Evolutionary conservation across 1,140 invertebrate genomes (phyloP).

Genomic region (Monomorium pharaonis): DNA sequence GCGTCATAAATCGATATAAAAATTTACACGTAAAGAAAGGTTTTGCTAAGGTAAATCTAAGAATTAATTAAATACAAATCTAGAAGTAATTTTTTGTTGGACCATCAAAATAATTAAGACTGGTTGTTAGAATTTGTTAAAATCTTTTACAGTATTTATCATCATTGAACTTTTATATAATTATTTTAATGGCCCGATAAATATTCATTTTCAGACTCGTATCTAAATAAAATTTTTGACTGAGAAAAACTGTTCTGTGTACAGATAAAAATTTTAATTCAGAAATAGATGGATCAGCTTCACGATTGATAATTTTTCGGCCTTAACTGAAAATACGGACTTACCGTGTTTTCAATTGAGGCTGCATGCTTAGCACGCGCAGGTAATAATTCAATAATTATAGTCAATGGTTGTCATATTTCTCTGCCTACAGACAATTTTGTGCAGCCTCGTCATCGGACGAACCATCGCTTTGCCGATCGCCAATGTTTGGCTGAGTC

Average conservation of each 20-base stretch:
- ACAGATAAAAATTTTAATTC: neutral
- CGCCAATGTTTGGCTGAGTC: conserved; percentile 73
- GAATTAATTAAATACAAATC: no score
- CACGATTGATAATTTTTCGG: neutral
- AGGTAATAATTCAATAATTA: neutral
- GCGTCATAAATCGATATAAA: neutral
- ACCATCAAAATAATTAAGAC: no score
- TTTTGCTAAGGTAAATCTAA: no score
- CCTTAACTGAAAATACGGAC: no score
- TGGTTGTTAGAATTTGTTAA: no score
- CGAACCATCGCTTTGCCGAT: conserved; percentile 61
- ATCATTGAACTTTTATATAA: no score
- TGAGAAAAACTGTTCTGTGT: no score
- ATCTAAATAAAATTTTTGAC: no score
- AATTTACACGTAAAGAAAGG: neutral
- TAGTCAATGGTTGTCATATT: neutral
- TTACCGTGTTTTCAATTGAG: neutral
- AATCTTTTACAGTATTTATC: no score
- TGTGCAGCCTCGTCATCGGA: conserved; percentile 65
- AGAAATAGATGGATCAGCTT: neutral
- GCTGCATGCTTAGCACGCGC: neutral
- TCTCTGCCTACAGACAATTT: conserved; percentile 60
- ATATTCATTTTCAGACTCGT: no score
- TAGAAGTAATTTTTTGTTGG: no score
- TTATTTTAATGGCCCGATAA: no score